Conservation (phyloP, 2,797 vertebrate species). For the Pristis pectinata region DNA sequence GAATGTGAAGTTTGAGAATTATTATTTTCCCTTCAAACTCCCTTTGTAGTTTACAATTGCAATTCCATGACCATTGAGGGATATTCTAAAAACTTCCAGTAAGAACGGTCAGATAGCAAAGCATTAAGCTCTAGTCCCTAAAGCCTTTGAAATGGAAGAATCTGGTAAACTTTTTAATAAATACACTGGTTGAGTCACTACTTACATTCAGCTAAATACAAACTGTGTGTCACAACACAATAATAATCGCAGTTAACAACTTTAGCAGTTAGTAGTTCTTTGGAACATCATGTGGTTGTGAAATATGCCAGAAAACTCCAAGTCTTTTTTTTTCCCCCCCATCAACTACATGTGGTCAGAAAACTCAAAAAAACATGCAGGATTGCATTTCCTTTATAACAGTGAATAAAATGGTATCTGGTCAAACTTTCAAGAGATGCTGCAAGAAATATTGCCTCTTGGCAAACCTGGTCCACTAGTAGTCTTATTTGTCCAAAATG, state of each 20-base stretch:
- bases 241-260: background rate
- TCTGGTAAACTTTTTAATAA: background rate
- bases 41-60: background rate
- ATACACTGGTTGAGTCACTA: background rate
- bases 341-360: background rate
- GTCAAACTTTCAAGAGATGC: background rate
- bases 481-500: background rate
- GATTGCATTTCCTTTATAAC: background rate
- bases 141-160: background rate
- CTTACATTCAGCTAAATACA: background rate
- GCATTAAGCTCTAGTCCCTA: background rate
- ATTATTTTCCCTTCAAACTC: background rate
- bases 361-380: background rate
- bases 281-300: background rate
- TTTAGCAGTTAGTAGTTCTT: background rate
- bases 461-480: background rate
- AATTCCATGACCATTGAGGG: background rate
- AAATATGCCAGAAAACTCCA: background rate
- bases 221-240: background rate
- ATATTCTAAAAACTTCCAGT: background rate
- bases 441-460: background rate
- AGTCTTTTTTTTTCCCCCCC: background rate
- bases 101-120: background rate
- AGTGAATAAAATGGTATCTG: background rate
- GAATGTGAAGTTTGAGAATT: background rate